Conservation (phyloP, 2,113 vertebrate species). For the Nesoenas mayeri region DNA sequence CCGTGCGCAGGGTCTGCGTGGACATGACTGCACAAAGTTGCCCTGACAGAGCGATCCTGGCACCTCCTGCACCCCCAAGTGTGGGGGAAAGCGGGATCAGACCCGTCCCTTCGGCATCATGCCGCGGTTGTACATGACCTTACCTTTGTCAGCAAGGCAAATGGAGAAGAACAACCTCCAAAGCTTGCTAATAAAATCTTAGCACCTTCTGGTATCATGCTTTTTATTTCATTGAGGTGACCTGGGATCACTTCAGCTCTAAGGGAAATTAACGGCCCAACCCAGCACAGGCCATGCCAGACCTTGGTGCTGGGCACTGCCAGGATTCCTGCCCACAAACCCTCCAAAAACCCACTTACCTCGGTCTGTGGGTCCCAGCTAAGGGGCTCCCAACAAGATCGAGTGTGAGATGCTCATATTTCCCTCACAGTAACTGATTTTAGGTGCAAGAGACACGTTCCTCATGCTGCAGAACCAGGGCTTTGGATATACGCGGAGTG, state of each 20-base stretch:
- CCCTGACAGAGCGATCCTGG: neutral
- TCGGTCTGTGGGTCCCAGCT: neutral
- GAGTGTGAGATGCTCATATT: neutral
- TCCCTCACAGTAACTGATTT: neutral
- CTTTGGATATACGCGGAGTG: neutral
- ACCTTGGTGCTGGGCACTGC: accelerated
- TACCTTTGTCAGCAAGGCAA: neutral
- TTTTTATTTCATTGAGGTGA: neutral
- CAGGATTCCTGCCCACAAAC: neutral
- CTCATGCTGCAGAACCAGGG: neutral
- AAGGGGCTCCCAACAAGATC: neutral
- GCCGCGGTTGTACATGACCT: accelerated
- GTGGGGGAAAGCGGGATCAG: neutral
- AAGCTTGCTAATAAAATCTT: neutral
- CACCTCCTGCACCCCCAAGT: accelerated
- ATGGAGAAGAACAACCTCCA: neutral
- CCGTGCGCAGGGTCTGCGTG: accelerated
- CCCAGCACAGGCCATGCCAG: neutral
- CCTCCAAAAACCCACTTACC: neutral
- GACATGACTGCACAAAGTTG: accelerated
- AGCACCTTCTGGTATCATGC: neutral
- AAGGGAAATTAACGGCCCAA: no score
- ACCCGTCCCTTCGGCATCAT: accelerated
- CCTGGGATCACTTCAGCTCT: neutral
- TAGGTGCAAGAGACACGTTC: neutral